Base-by-base conservation (phyloP, 2,888 invertebrate species). In the Dascillus cervinus region DNA sequence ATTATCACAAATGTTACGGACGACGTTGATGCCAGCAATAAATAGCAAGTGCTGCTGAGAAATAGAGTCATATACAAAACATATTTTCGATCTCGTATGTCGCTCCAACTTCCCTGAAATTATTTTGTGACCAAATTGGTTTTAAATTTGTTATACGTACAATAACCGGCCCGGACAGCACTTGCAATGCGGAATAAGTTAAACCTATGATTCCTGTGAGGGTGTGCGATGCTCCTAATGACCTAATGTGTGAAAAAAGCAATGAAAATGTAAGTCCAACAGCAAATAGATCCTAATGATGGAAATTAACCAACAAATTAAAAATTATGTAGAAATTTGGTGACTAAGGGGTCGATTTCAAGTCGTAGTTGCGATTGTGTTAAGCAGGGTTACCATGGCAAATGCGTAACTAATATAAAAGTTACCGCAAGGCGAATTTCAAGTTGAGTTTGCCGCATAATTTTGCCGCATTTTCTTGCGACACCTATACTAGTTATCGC, bases 101-200 rank as follows among this genome's bases (percentile, higher is more conserved):
- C 79, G 63, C 77, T 77, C 56, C 77, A 69, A 50, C 75, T 74
- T 24, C 79, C 79, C 79, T 79, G 62, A 48, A 73, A 71, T 26
- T 31, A 8, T 14, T 26, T 11, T 8, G n/a, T 20, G 11, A 21
- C n/a, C 15, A 26, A 15, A 3, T 29, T 21, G 37, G 24, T 29
- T 25, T 26, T 10, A 8, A 3, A 10, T 13, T 11, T 12, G 15
- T 5, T 17, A 15, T 27, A 61, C 70, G 65, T 67, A 77, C 79
- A 42, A 79, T 67, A 26, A 79, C 53, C 11, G 79, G 79, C 11
- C 78, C 76, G 22, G 79, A 75, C 29, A 75, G 62, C 24, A 79
- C 62, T 53, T 80, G 79, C 41, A 73, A 66, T 20, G 70, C 71
- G 9, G 77, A 72, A 65, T 79, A 80, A 20, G 73, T 58, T 2